Conservation (phyloP, 1,140 invertebrate species). For the Drosophila persimilis region DNA sequence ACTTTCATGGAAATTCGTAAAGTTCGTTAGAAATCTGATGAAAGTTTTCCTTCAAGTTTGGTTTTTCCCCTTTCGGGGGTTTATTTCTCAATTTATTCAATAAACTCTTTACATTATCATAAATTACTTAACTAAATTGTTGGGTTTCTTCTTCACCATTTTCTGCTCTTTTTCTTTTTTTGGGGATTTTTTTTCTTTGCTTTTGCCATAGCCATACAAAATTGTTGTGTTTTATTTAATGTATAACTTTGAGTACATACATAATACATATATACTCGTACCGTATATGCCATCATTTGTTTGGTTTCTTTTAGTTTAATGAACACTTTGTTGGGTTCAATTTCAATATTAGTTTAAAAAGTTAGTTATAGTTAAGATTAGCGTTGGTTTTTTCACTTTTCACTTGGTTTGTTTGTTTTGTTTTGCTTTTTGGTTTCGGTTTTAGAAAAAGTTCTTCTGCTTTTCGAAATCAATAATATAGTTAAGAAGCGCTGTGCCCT, state of each 20-base stretch:
- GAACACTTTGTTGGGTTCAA: constrained; percentile 81
- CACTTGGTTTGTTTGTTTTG: constrained; percentile 39
- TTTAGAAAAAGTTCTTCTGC: constrained; percentile 68
- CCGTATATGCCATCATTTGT: constrained; percentile 42
- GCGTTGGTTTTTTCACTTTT: constrained; percentile 59
- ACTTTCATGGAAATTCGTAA: constrained; percentile 62
- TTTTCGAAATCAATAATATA: constrained; percentile 68
- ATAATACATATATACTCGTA: constrained; percentile 43
- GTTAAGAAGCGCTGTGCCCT: constrained; percentile 80
- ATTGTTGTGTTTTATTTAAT: constrained; percentile 58
- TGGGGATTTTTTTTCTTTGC: constrained; percentile 11
- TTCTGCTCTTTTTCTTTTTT: constrained; percentile 21
- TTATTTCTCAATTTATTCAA: constrained; percentile 62
- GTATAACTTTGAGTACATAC: constrained; percentile 47
- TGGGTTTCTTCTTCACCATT: constrained; percentile 43
- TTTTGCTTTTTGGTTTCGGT: constrained; percentile 16
- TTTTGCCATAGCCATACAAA: constrained; percentile 73
- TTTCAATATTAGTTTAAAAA: constrained; percentile 80
- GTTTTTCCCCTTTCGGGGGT: constrained; percentile 28
- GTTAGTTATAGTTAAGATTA: constrained; percentile 66
- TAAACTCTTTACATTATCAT: constrained; percentile 68
- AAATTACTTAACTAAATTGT: constrained; percentile 74
- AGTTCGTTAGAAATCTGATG: constrained; percentile 57
- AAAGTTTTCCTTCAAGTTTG: constrained; percentile 43
- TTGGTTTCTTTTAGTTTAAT: constrained; percentile 71